A percentile compares a stretch with the other conserved stretches of the same genome.
These are phyloP conservation scores for Apostichopus californicus DNA, from an alignment of 35 echinoderm and acorn worm species.

Conservation along the genomic window DNA sequence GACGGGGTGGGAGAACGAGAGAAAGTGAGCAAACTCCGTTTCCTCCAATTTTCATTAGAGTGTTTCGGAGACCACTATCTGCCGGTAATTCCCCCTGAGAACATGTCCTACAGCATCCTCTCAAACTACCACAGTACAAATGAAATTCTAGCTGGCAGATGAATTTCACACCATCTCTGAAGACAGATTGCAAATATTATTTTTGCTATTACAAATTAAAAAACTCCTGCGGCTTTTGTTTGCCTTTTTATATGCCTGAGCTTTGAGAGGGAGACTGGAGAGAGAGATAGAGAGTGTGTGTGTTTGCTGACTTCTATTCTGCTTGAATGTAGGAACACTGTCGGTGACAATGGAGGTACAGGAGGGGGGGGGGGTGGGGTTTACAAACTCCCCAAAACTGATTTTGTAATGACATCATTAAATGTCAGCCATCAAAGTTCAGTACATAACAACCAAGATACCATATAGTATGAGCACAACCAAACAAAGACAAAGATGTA, in stretches of 20 bases:
- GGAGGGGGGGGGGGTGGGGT: not conserved
- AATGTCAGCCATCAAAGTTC: not conserved
- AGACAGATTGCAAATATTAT: slow-evolving; percentile 19
- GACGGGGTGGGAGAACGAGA: not conserved
- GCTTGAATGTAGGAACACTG: no score
- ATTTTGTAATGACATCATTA: no score
- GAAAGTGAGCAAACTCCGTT: not conserved
- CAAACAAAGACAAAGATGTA: no score
- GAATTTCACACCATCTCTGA: slow-evolving; percentile 18
- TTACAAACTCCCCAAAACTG: not conserved
- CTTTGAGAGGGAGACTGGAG: not conserved
- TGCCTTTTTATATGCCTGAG: not conserved
- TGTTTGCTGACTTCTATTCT: no score
- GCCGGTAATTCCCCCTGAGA: slow-evolving; percentile 25
- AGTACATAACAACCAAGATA: not conserved
- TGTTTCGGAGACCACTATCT: slow-evolving; percentile 25
- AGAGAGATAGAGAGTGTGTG: not conserved
- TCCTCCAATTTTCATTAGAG: slow-evolving; percentile 6
- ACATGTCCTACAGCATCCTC: not conserved
- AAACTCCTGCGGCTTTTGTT: not conserved
- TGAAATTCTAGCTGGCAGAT: slow-evolving; percentile 9
- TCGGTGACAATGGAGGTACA: no score
- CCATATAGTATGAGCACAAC: no score
- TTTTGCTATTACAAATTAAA: not conserved
- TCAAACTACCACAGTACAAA: not conserved